These are phyloP conservation scores for Brachionus asplanchnoidis DNA, from an alignment of 1,140 invertebrate genomes.

Conservation along the genomic window DNA sequence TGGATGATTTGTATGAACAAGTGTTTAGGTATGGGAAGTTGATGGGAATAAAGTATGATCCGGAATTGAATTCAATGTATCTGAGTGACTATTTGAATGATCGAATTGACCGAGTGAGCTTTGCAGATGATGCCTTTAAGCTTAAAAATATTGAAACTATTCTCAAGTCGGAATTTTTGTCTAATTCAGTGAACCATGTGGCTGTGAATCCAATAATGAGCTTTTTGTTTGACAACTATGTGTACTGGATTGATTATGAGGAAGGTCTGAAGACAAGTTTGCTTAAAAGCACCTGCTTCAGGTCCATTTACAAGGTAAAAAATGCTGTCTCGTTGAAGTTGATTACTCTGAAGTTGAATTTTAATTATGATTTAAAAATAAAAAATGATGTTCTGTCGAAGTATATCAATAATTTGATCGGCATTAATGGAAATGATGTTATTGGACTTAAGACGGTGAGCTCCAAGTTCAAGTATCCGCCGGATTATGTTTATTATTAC, in stretches of 20 bases:
- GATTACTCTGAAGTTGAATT: neutral
- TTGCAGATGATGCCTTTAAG: neutral
- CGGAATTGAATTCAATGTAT: neutral
- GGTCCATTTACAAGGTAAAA: conserved; percentile 23
- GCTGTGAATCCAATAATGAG: conserved; percentile 36
- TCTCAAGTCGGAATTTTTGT: conserved; percentile 21
- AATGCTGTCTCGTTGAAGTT: conserved; percentile 27
- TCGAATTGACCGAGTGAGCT: conserved; percentile 7
- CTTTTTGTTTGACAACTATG: conserved; percentile 8
- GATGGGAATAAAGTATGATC: conserved; percentile 24
- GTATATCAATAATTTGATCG: neutral
- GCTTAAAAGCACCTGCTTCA: conserved; percentile 28
- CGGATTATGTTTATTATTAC: conserved; percentile 25
- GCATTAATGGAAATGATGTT: neutral
- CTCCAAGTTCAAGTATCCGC: conserved; percentile 22
- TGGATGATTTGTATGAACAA: neutral
- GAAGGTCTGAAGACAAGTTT: conserved; percentile 37
- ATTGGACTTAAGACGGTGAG: neutral
- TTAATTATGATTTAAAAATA: neutral
- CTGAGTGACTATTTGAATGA: conserved; percentile 34
- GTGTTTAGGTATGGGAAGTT: conserved; percentile 14
- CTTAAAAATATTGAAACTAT: conserved; percentile 13
- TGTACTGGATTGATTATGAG: conserved; percentile 39
- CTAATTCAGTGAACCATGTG: conserved; percentile 30
- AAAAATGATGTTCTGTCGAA: neutral